Percentiles rank a stretch among this genome's conserved stretches.
phyloP scores from a whole-genome alignment of 2,888 invertebrate genomes.

The Eupithecia tripunctaria region DNA sequence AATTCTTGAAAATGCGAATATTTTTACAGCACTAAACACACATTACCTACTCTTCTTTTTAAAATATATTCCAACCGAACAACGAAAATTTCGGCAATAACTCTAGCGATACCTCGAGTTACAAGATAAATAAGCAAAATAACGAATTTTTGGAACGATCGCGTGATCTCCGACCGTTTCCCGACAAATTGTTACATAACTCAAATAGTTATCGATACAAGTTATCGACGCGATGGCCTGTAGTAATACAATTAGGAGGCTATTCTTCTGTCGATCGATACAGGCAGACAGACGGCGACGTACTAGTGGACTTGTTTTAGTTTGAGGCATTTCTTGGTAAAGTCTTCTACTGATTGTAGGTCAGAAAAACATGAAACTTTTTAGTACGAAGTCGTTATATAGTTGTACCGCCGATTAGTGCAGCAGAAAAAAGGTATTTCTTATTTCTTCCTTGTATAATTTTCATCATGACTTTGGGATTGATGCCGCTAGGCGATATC shows the following conservation, averaged over 20 bases:
- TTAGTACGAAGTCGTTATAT: not conserved
- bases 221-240: not conserved
- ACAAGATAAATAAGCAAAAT: not conserved
- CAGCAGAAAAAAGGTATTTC: not conserved
- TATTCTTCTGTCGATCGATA: constrained; percentile 3
- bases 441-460: not conserved
- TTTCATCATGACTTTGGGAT: not conserved
- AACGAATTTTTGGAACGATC: not conserved
- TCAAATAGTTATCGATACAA: constrained; percentile 5
- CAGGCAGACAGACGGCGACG: not conserved
- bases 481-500: not conserved
- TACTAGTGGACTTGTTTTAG: not conserved
- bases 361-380: not conserved
- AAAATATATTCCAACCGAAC: not conserved
- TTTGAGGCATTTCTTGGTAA: not conserved
- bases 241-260: constrained; percentile 5
- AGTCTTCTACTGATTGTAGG: too few relatives aligned
- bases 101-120: not conserved
- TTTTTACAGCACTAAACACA: too few relatives aligned
- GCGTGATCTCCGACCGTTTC: not conserved
- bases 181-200: constrained; percentile 9
- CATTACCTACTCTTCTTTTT: not conserved
- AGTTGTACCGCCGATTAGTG: not conserved
- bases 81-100: not conserved
- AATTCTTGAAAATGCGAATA: too few relatives aligned